Base-by-base conservation (phyloP, 1,140 invertebrate species). In the Neocloeon triangulifer region DNA sequence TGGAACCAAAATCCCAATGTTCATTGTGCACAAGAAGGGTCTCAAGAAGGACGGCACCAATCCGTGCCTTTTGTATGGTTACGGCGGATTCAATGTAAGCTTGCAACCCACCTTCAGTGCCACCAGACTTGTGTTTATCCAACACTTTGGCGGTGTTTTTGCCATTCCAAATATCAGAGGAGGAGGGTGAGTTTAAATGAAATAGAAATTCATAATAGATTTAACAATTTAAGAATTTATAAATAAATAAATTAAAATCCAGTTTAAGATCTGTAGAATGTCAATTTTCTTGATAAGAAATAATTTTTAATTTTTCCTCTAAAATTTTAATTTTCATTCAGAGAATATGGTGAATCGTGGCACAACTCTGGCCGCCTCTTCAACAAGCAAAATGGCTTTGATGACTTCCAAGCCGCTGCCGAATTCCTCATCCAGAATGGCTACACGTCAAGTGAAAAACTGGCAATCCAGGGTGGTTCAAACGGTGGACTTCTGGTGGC, bases 301-400 rank as follows among this genome's bases (percentile, higher is more conserved):
- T n/a, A n/a, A n/a, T n/a, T n/a, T n/a, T n/a, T n/a, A n/a, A n/a
- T n/a, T n/a, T n/a, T n/a, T n/a, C n/a, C n/a, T n/a, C n/a, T n/a
- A n/a, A n/a, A n/a, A n/a, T n/a, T n/a, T n/a, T n/a, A n/a, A n/a
- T n/a, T n/a, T n/a, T n/a, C n/a, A n/a, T n/a, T 30, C 49, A 80
- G 88, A 1, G 92, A 98, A 56, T 98, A 97, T 55, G 94, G 94
- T 23, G 81, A 94, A 53, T 72, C 69, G 33, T 98, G 94, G 94
- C 91, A 98, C 53, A 82, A 96, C 53, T 75, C 56, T 10, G 94
- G 92, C 8, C 68, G 80, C 15, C 61, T 89, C 27, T 61, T 73
- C 0, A 92, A 95, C 39, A 98, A 97, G 51, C 92, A 97, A 58
- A 98, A 97, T 58, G 76, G 77, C 22, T 97, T 97, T 53, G 77